Percentiles rank a stretch among this genome's conserved stretches.
Conservation (phyloP, 2,888 invertebrate genomes). For the Carterocephalus palaemon region DNA sequence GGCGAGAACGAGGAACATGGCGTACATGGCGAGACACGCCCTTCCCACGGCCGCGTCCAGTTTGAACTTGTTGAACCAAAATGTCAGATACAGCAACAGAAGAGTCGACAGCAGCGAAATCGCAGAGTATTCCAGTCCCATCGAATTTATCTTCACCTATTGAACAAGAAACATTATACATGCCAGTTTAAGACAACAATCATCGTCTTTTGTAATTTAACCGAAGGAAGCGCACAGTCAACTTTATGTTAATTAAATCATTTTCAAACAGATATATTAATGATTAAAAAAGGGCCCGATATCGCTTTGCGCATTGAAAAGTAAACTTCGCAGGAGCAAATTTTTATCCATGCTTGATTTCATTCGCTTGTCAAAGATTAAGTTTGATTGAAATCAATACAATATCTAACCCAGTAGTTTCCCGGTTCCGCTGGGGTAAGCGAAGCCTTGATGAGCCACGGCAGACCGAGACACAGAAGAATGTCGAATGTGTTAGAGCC, state of each 20-base stretch:
- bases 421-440: slow-evolving; percentile 88
- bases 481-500: slow-evolving; percentile 95
- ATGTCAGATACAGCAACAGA: slow-evolving; percentile 88
- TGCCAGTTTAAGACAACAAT: slow-evolving; percentile 1
- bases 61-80: slow-evolving; percentile 92
- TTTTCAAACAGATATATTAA: slow-evolving; percentile 1
- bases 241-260: not conserved
- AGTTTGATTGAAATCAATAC: not conserved
- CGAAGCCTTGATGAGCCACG: slow-evolving; percentile 93
- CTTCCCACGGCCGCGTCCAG: slow-evolving; percentile 91
- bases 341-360: too few species aligned
- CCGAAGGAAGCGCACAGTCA: slow-evolving; percentile 32
- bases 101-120: slow-evolving; percentile 92
- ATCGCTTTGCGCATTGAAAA: slow-evolving; percentile 25
- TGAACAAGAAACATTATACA: slow-evolving; percentile 32
- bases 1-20: slow-evolving; percentile 90
- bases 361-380: too few species aligned
- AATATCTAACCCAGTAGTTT: slow-evolving; percentile 83
- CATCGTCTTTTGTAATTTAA: slow-evolving; percentile 5
- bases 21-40: slow-evolving; percentile 91
- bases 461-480: slow-evolving; percentile 89
- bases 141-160: slow-evolving; percentile 91
- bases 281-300: slow-evolving; percentile 11
- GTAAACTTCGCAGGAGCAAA: slow-evolving; percentile 16
- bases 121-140: slow-evolving; percentile 93